Base-by-base conservation (phyloP, 2,113 vertebrate genomes). In the Pseudolaguvia tuberculata region DNA sequence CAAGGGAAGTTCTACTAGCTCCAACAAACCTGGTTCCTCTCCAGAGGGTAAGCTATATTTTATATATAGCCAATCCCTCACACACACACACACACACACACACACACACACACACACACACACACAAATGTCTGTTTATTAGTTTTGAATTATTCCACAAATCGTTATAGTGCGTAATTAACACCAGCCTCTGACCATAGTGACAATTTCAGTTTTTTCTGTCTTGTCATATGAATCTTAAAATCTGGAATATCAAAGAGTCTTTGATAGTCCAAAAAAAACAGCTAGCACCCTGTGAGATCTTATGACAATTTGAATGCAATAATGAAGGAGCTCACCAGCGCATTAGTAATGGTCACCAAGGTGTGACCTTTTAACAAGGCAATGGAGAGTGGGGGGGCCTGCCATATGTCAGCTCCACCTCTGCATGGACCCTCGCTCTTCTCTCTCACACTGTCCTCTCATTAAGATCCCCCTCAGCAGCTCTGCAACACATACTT, bases 31-130 rank as follows among this genome's bases (percentile, higher is more conserved):
- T 25, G 92, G 87, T 79, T 88, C 95, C 78, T 90, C 94, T 84
- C 95, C 95, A 50, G 96, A 99, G 91, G 97, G 97, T 98, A 92
- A 89, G 91, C 81, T 47, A 56, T 15, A 23, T 23, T n/a, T 27
- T 57, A 29, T 14, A 47, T 66, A 58, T 70, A 59, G 21, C 11
- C 21, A n/a, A 20, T 8, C 1, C 5, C 9, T n/a, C 29, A 5
- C 48, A 17, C 35, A 35, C 56, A 51, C 15, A 42, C 35, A 52
- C 35, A 48, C 45, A 62, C 48, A 48, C 68, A 55, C 35, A 52
- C 35, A 48, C 45, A 62, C 48, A 48, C 29, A 5, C 48, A 17
- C 35, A 35, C 56, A 51, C 15, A 42, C 35, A 52, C 35, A 48
- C 45, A 62, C 48, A 48, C 68, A 55, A n/a, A 29, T 12, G 21